Percentiles rank a stretch among this genome's conserved stretches.
These are phyloP conservation scores for Dicycla oo DNA, from an alignment of 2,888 invertebrate species.

Conservation along the genomic window DNA sequence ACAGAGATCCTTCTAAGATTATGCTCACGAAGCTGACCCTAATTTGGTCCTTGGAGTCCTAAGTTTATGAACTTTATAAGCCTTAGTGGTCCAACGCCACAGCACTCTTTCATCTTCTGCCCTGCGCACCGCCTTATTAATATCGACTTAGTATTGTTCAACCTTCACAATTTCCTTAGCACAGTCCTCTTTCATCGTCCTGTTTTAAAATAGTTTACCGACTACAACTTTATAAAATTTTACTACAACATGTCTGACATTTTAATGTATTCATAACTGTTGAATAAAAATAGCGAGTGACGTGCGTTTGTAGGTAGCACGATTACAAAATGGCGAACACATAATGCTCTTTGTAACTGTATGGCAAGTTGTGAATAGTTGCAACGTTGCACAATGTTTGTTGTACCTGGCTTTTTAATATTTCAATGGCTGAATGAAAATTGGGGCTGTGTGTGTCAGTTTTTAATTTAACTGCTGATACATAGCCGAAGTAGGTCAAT, in stretches of 20 bases:
- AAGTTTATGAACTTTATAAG: background rate
- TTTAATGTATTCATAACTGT: slow-evolving; percentile 39
- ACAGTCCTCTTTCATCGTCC: background rate
- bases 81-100: no score
- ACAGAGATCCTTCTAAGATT: background rate
- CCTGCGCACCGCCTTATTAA: background rate
- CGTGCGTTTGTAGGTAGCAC: slow-evolving; percentile 32
- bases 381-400: slow-evolving; percentile 28
- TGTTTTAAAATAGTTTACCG: slow-evolving; percentile 26
- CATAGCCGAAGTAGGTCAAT: slow-evolving; percentile 37
- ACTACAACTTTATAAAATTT: slow-evolving; percentile 21
- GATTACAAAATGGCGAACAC: slow-evolving; percentile 42
- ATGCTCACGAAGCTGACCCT: no score
- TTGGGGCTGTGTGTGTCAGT: slow-evolving; percentile 16
- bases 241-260: slow-evolving; percentile 56
- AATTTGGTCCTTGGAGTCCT: background rate
- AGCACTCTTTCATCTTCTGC: background rate
- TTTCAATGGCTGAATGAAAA: slow-evolving; percentile 29
- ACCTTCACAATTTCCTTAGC: slow-evolving; percentile 10
- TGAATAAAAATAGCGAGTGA: slow-evolving; percentile 48
- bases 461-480: slow-evolving; percentile 34
- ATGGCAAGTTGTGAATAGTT: slow-evolving; percentile 47
- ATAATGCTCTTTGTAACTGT: slow-evolving; percentile 51
- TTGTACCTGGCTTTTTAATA: slow-evolving; percentile 41
- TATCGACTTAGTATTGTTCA: slow-evolving; percentile 9